Base-by-base conservation (phyloP, 2,888 invertebrate species). In the Microctonus aethiopoides region DNA sequence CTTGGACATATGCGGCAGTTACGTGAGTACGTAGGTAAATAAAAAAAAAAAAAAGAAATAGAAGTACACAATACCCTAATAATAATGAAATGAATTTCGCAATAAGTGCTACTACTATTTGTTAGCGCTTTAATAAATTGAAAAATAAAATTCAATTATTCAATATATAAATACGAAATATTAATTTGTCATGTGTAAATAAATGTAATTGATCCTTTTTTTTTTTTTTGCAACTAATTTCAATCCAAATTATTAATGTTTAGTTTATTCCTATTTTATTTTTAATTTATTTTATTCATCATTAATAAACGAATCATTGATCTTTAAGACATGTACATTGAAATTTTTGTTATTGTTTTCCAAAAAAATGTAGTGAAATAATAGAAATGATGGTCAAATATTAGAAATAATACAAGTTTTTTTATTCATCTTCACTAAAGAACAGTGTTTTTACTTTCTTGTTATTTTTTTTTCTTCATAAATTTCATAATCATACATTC, bases 401-500 rank as follows among this genome's bases (percentile, higher is more conserved):
- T n/a, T n/a, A n/a, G n/a, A n/a, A n/a, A n/a, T n/a, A n/a, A n/a
- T n/a, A n/a, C n/a, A n/a, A n/a, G n/a, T n/a, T n/a, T n/a, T n/a
- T n/a, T n/a, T 20, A 22, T 29, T 54, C 54, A 3, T 52, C 62
- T 26, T 20, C 13, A 32, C 1, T 36, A 24, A 22, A 11, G 13
- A 20, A 41, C 13, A 11, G 11, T 24, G 22, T 16, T 2, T 2
- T 20, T 22, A 22, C 0, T 10, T 36, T 16, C 20, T 10, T n/a
- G 20, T 36, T 22, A 20, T n/a, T 41, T 6, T 61, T 22, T 36
- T 41, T 9, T 24, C 11, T n/a, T 20, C 2, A 32, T 34, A 13
- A 54, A 51, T 62, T 24, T 5, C 11, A 26, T 52, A 39, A 56
- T 74, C 60, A 78, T 5, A 78, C 78, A 71, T 78, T 81, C 11